A percentile compares a stretch with the other conserved stretches of the same genome.
Evolutionary conservation across 1,140 invertebrate genomes (phyloP).

Genomic region (Caenorhabditis remanei): DNA sequence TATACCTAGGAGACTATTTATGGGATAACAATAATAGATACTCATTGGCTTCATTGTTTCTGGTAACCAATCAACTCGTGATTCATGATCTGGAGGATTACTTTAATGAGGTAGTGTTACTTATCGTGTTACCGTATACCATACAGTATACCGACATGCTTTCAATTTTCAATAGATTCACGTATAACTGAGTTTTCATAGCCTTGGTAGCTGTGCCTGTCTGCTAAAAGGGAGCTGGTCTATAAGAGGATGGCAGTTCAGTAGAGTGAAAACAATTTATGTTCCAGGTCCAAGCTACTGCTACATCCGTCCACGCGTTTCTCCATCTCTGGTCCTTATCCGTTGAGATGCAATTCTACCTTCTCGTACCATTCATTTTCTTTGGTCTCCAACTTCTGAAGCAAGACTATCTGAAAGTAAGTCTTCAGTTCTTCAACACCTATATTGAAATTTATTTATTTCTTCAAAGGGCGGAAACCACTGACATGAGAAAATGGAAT

Average conservation of each 20-base stretch:
- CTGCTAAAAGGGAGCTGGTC: too few relatives aligned
- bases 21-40: constrained; percentile 21
- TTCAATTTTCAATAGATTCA: too few relatives aligned
- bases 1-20: neutral
- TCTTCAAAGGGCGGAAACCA: too few relatives aligned
- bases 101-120: neutral
- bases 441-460: neutral
- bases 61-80: constrained; percentile 7
- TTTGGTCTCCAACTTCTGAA: constrained; percentile 2
- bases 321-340: constrained; percentile 36
- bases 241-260: too few relatives aligned
- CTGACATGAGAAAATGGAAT: too few relatives aligned
- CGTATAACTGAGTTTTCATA: too few relatives aligned
- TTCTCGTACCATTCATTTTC: constrained; percentile 31
- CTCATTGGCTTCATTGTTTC: neutral
- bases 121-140: too few relatives aligned
- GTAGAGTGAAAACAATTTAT: too few relatives aligned
- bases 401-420: neutral
- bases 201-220: too few relatives aligned
- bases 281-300: neutral
- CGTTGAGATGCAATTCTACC: constrained; percentile 41
- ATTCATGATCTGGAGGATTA: constrained; percentile 10
- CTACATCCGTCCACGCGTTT: neutral
- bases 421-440: neutral
- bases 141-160: too few relatives aligned